Base-by-base conservation (phyloP, 2,888 invertebrate genomes). In the Monoplex corrugatus region DNA sequence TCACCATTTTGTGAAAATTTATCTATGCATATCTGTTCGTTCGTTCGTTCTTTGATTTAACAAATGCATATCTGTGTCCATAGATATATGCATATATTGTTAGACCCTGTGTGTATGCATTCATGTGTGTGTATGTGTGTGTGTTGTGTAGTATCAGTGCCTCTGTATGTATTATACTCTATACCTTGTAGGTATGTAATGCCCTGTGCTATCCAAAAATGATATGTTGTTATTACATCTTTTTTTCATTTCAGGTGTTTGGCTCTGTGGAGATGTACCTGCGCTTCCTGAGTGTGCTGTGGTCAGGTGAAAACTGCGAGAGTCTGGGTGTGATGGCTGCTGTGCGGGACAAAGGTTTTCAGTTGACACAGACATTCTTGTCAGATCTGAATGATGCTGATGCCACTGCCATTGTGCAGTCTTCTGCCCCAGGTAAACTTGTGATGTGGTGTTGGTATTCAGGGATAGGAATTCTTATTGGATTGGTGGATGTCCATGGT, bases 211-310 rank as follows among this genome's bases (percentile, higher is more conserved):
- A n/a, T n/a, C n/a, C n/a, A 50, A 50, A 50, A 50, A 50, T 8
- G 50, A 50, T 16, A 50, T 13, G 1, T 72, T 10, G 8, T 72
- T 35, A 5, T 35, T 35, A 8, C 13, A 13, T 75, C 28, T 28
- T 28, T 80, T 43, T 5, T 35, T 78, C 16, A 3, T 43, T 44
- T 57, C 82, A 90, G 90, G 82, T 89, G 19, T 86, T 92, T n/a
- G 35, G 44, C 0, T 90, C 93, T 35, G 68, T 84, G 35, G 78
- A 86, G 19, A 23, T 57, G 23, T 89, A 92, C 85, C 75, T 94
- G 83, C 92, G 91, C 89, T 93, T 94, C 82, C 90, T 94, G n/a
- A 92, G 93, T 83, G 57, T 93, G 86, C 43, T 94, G 44, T 94
- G 94, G 95, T 93, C 92, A 10, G 90, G 91, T 57, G 91, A 91